Base-by-base conservation (phyloP, 2,113 vertebrate species). In the Ammodytes dubius region DNA sequence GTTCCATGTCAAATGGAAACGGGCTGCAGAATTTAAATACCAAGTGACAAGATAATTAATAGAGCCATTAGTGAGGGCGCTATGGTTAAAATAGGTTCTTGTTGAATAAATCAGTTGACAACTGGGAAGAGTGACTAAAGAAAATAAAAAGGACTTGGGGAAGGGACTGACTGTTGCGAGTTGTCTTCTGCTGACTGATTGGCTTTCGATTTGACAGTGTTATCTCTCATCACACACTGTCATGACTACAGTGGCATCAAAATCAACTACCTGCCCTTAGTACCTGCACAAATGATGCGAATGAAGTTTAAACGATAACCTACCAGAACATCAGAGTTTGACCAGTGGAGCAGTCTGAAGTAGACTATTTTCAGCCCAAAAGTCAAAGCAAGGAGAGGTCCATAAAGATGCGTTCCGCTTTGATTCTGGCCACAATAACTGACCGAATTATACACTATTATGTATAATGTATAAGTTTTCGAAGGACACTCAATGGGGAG, bases 21-120 rank as follows among this genome's bases (percentile, higher is more conserved):
- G 46, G 77, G 75, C 82, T 80, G 79, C 77, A 88, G 69, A 82
- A 84, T 93, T 88, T 86, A 79, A 92, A 93, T 79, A 88, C 76
- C 69, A 84, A 81, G 71, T 37, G 74, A 71, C 86, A 75, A 27
- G 81, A 69, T 63, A 87, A 88, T 88, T 83, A 88, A 90, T 84
- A 56, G 78, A 86, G 81, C 83, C 89, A 90, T 91, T 88, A 92
- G 81, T 71, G 57, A 63, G 43, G 68, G 68, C 8, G n/a, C 61
- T 57, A 68, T 87, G 49, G 2, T 79, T 71, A 74, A 81, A 87
- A 81, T 2, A 10, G 69, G 39, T 46, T 70, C 79, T 82, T 70
- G 73, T 60, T 43, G 60, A 88, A 90, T 81, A 60, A 89, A 90
- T 86, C 83, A 74, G 89, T 57, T 84, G 86, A 90, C 81, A 89